These are phyloP conservation scores for Brachypalpus laphriformis DNA, from an alignment of 2,888 invertebrate genomes.

Conservation along the genomic window DNA sequence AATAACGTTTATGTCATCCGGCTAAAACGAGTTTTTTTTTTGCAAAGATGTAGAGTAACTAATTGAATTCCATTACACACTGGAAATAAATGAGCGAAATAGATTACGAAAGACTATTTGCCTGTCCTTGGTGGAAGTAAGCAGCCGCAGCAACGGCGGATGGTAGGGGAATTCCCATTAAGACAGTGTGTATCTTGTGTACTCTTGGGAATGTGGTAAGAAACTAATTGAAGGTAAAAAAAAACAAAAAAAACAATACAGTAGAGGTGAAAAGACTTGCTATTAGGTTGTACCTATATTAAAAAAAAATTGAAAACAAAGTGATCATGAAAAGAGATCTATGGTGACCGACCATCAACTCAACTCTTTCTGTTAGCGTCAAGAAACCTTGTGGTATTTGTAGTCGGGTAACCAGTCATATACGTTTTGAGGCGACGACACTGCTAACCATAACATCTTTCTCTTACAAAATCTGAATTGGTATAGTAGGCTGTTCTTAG, in stretches of 20 bases:
- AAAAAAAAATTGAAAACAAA: neutral
- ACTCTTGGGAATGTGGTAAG: constrained; percentile 1
- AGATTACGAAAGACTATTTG: constrained; percentile 7
- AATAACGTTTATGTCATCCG: constrained; percentile 31
- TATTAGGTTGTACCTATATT: neutral
- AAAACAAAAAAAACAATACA: neutral
- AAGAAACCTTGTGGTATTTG: too few species aligned
- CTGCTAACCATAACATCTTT: too few species aligned
- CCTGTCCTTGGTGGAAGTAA: constrained; percentile 26
- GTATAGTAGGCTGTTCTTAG: too few species aligned
- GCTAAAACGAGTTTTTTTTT: constrained; percentile 10
- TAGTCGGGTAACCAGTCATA: too few species aligned
- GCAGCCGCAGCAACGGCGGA: neutral
- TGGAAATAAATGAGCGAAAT: neutral
- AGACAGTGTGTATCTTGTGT: constrained; percentile 1
- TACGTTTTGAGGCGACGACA: too few species aligned
- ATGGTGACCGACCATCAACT: neutral
- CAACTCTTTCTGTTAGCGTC: neutral
- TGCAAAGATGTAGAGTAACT: neutral
- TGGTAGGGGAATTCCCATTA: constrained; percentile 11
- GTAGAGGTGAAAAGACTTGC: neutral
- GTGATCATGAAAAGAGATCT: neutral
- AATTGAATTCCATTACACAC: neutral
- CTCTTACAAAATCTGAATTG: too few species aligned
- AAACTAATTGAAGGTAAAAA: constrained; percentile 5